phyloP scores from a whole-genome alignment of 2,797 vertebrate species.

The Eurystomus glaucurus region DNA sequence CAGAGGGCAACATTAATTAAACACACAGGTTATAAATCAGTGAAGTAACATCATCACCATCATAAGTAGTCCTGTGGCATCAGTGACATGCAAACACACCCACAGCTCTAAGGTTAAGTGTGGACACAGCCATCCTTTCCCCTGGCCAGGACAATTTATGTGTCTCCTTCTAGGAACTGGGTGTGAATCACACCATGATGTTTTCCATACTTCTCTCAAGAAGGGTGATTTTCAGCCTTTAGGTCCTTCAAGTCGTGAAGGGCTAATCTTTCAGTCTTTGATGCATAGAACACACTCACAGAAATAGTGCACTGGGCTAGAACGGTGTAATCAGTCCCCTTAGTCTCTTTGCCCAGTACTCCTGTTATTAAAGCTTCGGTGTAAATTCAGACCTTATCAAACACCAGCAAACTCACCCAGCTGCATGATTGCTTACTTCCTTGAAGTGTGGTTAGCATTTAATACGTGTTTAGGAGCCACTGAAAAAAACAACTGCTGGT shows the following conservation, averaged over 20 bases:
- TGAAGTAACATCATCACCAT: neutral
- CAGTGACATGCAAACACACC: accelerated
- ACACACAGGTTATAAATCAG: neutral
- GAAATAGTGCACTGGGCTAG: neutral
- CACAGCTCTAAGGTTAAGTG: neutral
- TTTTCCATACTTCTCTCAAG: neutral
- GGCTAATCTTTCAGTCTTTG: neutral
- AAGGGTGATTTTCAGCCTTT: neutral
- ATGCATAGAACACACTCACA: accelerated
- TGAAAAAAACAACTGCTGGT: neutral
- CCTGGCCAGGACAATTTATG: neutral
- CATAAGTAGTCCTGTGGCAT: accelerated
- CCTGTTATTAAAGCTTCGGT: neutral
- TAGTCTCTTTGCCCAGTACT: neutral
- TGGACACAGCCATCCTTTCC: neutral
- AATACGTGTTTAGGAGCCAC: neutral
- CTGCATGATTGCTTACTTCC: neutral
- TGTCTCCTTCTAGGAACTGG: neutral
- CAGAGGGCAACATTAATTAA: neutral
- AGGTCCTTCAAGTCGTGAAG: neutral
- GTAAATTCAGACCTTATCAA: neutral
- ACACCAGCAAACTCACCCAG: neutral
- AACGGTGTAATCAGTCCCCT: neutral
- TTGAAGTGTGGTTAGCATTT: neutral
- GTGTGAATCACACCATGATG: accelerated